These are phyloP conservation scores for Leptopterna dolabrata DNA, from an alignment of 2,888 invertebrate genomes.

Conservation along the genomic window DNA sequence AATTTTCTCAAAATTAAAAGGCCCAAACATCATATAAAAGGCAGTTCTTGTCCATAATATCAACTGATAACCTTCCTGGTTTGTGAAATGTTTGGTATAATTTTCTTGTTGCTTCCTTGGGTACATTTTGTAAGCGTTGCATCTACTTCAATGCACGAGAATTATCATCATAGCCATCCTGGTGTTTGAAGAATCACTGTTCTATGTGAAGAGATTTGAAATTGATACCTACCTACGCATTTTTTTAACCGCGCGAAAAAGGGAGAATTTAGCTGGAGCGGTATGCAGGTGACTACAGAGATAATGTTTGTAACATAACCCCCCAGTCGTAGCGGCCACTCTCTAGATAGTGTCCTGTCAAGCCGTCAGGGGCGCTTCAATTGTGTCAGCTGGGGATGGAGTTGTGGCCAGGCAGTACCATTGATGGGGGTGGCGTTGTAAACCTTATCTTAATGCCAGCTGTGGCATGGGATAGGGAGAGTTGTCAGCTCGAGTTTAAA, in stretches of 20 bases:
- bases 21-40: no score
- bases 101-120: no score
- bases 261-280: not conserved
- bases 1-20: no score
- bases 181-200: no score
- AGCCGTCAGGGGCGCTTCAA: slow-evolving; percentile 26
- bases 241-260: not conserved
- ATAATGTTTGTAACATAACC: slow-evolving; percentile 11
- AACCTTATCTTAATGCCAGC: slow-evolving; percentile 21
- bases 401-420: not conserved
- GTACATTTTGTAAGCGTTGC: no score
- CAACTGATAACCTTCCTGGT: no score
- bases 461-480: not conserved
- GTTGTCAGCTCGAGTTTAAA: not conserved
- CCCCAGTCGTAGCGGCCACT: not conserved
- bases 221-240: not conserved
- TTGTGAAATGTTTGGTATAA: no score
- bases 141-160: no score
- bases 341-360: slow-evolving; percentile 10
- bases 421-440: not conserved
- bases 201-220: not conserved
- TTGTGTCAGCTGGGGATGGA: not conserved
- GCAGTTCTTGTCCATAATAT: no score
- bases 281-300: not conserved
- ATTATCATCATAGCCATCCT: no score